These are phyloP conservation scores for Gerosis bhagava DNA, from an alignment of 2,888 invertebrate species.

Conservation along the genomic window DNA sequence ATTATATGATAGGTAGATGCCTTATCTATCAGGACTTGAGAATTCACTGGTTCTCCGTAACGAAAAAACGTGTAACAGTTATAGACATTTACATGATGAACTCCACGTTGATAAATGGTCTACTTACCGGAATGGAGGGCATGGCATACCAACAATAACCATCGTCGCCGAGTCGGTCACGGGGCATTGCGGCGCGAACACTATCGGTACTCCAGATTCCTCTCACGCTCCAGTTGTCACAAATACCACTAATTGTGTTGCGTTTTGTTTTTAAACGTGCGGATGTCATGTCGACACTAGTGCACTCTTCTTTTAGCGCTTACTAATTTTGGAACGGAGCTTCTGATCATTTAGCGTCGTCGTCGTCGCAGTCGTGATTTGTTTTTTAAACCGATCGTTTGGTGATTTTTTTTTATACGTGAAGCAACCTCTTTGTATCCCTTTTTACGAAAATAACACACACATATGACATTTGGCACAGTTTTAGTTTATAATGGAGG, in stretches of 20 bases:
- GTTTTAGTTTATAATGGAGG: too few species aligned
- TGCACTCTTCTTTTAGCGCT: slow-evolving; percentile 24
- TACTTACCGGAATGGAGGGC: slow-evolving; percentile 48
- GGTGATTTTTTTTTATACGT: not conserved
- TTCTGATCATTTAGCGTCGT: slow-evolving; percentile 8
- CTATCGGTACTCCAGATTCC: slow-evolving; percentile 68
- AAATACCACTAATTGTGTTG: slow-evolving; percentile 74
- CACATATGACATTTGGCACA: too few species aligned
- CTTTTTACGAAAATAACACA: too few species aligned
- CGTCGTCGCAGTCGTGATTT: slow-evolving; percentile 1
- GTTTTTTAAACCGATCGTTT: not conserved
- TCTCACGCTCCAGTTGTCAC: slow-evolving; percentile 79
- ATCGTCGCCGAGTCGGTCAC: slow-evolving; percentile 60
- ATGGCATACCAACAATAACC: slow-evolving; percentile 45
- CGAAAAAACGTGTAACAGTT: too few species aligned
- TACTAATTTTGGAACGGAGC: slow-evolving; percentile 15
- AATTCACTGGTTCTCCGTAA: too few species aligned
- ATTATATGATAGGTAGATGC: too few species aligned
- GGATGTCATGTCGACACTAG: slow-evolving; percentile 45
- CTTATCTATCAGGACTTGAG: too few species aligned
- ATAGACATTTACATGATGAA: too few species aligned
- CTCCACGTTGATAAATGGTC: slow-evolving; percentile 27
- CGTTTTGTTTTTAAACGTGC: slow-evolving; percentile 61
- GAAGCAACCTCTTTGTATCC: too few species aligned
- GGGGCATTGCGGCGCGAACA: slow-evolving; percentile 63